phyloP scores from a whole-genome alignment of 2,888 invertebrate species.

The Drosophila neotestacea region DNA sequence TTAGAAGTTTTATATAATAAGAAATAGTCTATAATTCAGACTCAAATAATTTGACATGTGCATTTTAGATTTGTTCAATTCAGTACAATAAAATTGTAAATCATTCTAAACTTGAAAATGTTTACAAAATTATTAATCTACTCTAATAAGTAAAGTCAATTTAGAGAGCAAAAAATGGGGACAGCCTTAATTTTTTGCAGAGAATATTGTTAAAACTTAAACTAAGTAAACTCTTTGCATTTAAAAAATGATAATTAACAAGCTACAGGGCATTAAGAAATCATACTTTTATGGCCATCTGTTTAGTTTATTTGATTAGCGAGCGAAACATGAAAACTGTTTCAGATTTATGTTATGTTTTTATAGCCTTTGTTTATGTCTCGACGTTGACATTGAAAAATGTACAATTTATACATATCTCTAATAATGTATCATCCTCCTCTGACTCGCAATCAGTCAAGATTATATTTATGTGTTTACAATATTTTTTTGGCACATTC shows the following conservation, averaged over 20 bases:
- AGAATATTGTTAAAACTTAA: not conserved
- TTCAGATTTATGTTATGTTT: constrained; percentile 22
- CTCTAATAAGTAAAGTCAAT: no score
- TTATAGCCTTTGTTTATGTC: constrained; percentile 59
- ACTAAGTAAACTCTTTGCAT: not conserved
- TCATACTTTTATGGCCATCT: not conserved
- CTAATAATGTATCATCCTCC: constrained; percentile 16
- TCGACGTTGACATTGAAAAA: constrained; percentile 52
- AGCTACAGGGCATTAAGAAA: not conserved
- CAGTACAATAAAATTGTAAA: no score
- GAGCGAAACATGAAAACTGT: constrained; percentile 9
- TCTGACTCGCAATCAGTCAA: constrained; percentile 35
- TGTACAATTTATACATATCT: constrained; percentile 14
- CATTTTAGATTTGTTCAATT: no score
- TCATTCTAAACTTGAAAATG: no score
- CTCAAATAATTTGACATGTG: no score
- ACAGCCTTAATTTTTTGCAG: not conserved
- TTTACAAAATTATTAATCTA: no score
- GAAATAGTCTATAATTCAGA: no score
- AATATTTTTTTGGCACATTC: constrained; percentile 24
- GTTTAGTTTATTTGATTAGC: constrained; percentile 21
- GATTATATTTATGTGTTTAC: constrained; percentile 62
- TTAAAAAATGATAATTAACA: no score
- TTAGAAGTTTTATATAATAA: no score
- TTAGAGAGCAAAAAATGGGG: no score